phyloP scores from a whole-genome alignment of 2,113 vertebrate genomes.

The Hippocampus guttulatus region DNA sequence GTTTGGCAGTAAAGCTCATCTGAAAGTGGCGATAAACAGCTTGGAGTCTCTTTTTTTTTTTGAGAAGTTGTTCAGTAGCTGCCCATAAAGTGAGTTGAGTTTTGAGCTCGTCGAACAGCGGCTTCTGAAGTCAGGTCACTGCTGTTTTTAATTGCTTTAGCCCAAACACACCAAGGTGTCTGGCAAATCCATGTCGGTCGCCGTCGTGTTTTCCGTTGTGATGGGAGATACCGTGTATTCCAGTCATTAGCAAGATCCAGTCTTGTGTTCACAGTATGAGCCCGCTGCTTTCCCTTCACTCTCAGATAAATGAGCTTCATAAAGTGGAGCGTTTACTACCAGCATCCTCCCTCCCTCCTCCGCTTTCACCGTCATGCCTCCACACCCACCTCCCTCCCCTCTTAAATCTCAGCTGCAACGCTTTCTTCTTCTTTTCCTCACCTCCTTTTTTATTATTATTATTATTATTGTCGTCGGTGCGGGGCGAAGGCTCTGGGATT shows the following conservation, averaged over 20 bases:
- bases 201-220: background rate
- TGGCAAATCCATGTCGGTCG: background rate
- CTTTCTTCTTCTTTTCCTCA: constrained; percentile 68
- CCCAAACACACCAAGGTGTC: background rate
- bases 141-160: too few relatives aligned
- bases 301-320: constrained; percentile 80
- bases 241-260: constrained; percentile 79
- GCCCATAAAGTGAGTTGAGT: too few relatives aligned
- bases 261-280: constrained; percentile 75
- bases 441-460: constrained; percentile 52
- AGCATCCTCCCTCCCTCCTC: constrained; percentile 48
- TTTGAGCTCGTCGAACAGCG: too few relatives aligned
- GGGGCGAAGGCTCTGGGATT: constrained; percentile 78
- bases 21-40: too few relatives aligned
- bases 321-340: constrained; percentile 86
- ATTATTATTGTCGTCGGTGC: constrained; percentile 76
- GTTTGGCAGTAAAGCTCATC: too few relatives aligned
- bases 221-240: constrained; percentile 46
- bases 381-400: constrained; percentile 61
- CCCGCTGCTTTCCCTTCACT: constrained; percentile 50
- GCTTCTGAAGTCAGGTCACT: too few relatives aligned
- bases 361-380: constrained; percentile 60
- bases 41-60: too few relatives aligned
- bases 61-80: too few relatives aligned
- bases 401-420: constrained; percentile 75